phyloP scores from a whole-genome alignment of 2,797 vertebrate genomes.

The Adrianichthys oophorus region DNA sequence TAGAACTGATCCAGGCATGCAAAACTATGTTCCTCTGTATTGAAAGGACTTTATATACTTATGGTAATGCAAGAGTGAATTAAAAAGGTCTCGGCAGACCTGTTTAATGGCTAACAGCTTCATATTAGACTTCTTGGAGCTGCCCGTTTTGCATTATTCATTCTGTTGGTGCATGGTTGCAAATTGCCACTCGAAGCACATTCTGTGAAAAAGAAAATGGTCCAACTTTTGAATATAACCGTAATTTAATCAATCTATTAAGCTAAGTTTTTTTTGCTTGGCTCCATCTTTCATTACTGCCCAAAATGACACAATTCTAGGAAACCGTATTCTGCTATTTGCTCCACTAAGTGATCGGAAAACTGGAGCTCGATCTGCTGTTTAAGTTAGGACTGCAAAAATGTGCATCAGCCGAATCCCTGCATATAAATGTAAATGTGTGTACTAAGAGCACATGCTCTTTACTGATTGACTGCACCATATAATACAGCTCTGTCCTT shows the following conservation, averaged over 20 bases:
- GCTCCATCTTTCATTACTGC: neutral
- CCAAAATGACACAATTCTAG: neutral
- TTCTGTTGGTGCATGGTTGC: neutral
- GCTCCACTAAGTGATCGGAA: slow-evolving; percentile 5
- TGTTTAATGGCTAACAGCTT: slow-evolving; percentile 15
- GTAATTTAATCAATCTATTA: slow-evolving; percentile 2
- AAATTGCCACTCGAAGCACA: slow-evolving; percentile 13
- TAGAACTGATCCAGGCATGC: slow-evolving; percentile 6
- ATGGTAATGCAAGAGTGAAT: slow-evolving; percentile 10
- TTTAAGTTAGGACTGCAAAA: neutral
- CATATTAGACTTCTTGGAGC: slow-evolving; percentile 12
- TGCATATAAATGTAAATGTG: slow-evolving; percentile 39
- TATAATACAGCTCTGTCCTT: slow-evolving; percentile 28
- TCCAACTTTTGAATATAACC: neutral
- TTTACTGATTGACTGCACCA: slow-evolving; percentile 15
- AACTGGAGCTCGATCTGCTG: neutral
- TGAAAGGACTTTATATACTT: slow-evolving; percentile 19
- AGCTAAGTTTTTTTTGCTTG: slow-evolving; percentile 11
- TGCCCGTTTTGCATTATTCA: slow-evolving; percentile 13
- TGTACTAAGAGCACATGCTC: slow-evolving; percentile 7
- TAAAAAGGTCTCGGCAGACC: slow-evolving; percentile 17
- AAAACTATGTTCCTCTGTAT: slow-evolving; percentile 16
- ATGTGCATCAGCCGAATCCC: slow-evolving; percentile 30
- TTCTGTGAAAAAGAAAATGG: neutral
- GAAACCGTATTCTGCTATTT: slow-evolving; percentile 12